Evolutionary conservation across 2,888 invertebrate genomes (phyloP), one percentile per base, ranked within the genome.

Genomic region (Linnaemya vulpina): DNA sequence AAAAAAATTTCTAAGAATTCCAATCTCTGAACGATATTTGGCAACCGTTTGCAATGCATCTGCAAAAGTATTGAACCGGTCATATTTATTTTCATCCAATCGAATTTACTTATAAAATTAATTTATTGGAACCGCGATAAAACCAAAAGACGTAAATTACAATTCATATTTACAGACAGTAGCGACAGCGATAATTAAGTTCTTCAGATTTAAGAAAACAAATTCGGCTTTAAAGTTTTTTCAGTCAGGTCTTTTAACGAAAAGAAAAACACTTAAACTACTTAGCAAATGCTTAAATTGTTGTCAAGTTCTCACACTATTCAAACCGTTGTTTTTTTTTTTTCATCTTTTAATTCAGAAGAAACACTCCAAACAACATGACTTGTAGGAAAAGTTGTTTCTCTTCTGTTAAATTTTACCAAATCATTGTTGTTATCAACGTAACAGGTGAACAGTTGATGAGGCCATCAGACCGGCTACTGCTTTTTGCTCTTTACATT

Each of bases 11-110:
- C n/a, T n/a, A n/a, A n/a, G n/a, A n/a, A 4, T 38, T 40, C 17
- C 74, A 70, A 74, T 78, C 68, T 67, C 74, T 68, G 63, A 62
- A 63, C 74, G 74, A 79, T 63, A 35, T 70, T 74, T 65, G 43
- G 53, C 13, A 17, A 30, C 51, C n/a, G 17, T 49, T 80, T 51
- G 30, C 43, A 67, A 68, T 43, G 25, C 5, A 46, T 7, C 3
- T 1, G 10, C 38, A 67, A 58, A 22, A 13, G 13, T 35, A 15
- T 55, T 35, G 15, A 74, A 20, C 8, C 46, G n/a, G 7, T 40
- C 20, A 2, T 35, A 67, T 68, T 83, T 79, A 40, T 73, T 40
- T 73, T 73, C 62, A 75, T 63, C 20, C 22, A 75, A 81, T 81
- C 53, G 25, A n/a, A n/a, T 0, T 43, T 43, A 43, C 13, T 43